Evolutionary conservation across 2,113 vertebrate genomes (phyloP), one percentile per base, ranked within the genome.

Genomic region (Erythrocebus patas): DNA sequence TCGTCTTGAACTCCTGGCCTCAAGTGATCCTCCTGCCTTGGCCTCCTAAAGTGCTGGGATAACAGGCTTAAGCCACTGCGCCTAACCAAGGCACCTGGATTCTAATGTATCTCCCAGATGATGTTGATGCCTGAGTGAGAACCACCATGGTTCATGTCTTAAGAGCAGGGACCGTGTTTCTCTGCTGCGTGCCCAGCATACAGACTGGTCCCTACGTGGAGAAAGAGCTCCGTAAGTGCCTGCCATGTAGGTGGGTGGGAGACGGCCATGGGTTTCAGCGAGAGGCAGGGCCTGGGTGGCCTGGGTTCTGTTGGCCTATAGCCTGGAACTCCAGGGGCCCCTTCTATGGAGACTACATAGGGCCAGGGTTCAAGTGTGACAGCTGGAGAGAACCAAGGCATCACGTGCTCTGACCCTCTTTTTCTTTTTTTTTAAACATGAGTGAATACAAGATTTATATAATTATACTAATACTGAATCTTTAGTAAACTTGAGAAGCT

Each of bases 181-280:
- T 12, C n/a, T 59, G 52, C n/a, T 8, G 6, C 16, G 6, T 4
- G 35, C 16, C 20, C 57, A 11, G n/a, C n/a, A 20, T 2, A 11
- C 14, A 22, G 3, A 11, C 10, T 0, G 27, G 35, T 18, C 43
- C 50, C 23, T n/a, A 6, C 0, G 0, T 11, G n/a, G 50, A 18
- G 64, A 32, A 45, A 20, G 2, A 38, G 38, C 16, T 45, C 55
- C 8, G 5, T 30, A 48, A 1, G 6, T 4, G 3, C 66, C 14
- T 70, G 52, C 16, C 20, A 14, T 23, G 40, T 5, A 1, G 9
- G 25, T 18, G 3, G 7, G 30, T 17, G 3, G 75, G 30, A 75
- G 48, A 25, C 59, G 1, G 9, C 23, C 38, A 57, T 8, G 10
- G 23, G 57, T 22, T 73, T 25, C n/a, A 17, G 66, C 1, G 0